Evolutionary conservation across 2,113 vertebrate genomes (phyloP).

Genomic region (Columbina picui): DNA sequence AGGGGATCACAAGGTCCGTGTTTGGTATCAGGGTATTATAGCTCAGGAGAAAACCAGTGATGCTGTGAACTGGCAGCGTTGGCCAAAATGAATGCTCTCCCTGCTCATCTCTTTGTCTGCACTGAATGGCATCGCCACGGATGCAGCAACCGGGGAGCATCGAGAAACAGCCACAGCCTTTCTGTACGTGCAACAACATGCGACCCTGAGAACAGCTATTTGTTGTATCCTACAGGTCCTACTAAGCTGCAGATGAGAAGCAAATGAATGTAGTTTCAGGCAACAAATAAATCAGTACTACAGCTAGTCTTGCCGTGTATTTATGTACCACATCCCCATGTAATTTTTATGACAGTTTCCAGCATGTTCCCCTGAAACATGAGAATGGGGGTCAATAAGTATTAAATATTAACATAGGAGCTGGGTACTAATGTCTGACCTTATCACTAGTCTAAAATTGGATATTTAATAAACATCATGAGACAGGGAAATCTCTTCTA

Average conservation of each 20-base stretch:
- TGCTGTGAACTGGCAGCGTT: not conserved
- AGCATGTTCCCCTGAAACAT: not conserved
- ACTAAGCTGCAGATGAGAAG: not conserved
- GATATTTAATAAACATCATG: slow-evolving; percentile 26
- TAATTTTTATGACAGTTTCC: not conserved
- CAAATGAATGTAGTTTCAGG: not conserved
- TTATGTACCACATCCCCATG: not conserved
- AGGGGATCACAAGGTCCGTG: rapidly evolving
- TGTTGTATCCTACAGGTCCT: not conserved
- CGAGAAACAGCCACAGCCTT: not conserved
- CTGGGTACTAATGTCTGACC: not conserved
- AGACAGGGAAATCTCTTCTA: slow-evolving; percentile 9
- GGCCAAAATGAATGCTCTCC: not conserved
- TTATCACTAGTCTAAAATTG: not conserved
- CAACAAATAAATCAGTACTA: not conserved
- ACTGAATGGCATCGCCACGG: not conserved
- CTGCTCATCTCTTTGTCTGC: not conserved
- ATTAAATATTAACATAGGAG: slow-evolving; percentile 32
- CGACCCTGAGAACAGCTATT: not conserved
- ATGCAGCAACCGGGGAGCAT: not conserved
- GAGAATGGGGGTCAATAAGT: not conserved
- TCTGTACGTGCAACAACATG: not conserved
- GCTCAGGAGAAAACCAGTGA: not conserved
- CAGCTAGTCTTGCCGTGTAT: not conserved
- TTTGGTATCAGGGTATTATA: not conserved